Conservation (phyloP, 2,113 vertebrate species). For the Zosterops borbonicus region DNA sequence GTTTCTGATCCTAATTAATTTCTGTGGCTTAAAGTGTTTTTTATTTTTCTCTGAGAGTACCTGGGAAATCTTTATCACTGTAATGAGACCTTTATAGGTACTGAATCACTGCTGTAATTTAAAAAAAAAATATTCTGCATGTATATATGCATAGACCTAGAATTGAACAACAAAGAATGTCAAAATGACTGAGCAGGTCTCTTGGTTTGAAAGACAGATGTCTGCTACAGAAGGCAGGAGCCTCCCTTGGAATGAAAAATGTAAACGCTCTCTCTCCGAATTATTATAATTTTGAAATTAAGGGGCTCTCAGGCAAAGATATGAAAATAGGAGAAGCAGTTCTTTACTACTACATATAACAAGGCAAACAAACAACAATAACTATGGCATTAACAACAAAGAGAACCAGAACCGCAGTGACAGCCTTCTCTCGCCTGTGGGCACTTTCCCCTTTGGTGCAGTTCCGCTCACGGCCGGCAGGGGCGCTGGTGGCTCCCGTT, state of each 20-base stretch:
- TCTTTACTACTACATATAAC: not conserved
- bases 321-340: not conserved
- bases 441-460: not conserved
- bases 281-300: not conserved
- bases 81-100: not conserved
- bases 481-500: not conserved
- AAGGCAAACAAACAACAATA: not conserved
- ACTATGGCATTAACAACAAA: not conserved
- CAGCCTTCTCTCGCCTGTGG: not conserved
- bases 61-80: not conserved
- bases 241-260: not conserved
- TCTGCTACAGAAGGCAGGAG: not conserved
- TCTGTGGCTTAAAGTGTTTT: not conserved
- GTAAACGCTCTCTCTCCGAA: not conserved
- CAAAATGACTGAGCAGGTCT: not conserved
- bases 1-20: not conserved
- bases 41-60: not conserved
- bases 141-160: not conserved
- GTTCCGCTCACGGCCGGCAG: not conserved
- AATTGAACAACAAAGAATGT: not conserved
- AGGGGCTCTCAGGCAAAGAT: not conserved
- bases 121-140: not conserved
- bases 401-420: not conserved
- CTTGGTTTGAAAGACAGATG: not conserved
- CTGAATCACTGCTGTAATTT: not conserved